Evolutionary conservation across 2,113 vertebrate species (phyloP), one percentile per base, ranked within the genome.

Genomic region (Coptodon bakossiorum): DNA sequence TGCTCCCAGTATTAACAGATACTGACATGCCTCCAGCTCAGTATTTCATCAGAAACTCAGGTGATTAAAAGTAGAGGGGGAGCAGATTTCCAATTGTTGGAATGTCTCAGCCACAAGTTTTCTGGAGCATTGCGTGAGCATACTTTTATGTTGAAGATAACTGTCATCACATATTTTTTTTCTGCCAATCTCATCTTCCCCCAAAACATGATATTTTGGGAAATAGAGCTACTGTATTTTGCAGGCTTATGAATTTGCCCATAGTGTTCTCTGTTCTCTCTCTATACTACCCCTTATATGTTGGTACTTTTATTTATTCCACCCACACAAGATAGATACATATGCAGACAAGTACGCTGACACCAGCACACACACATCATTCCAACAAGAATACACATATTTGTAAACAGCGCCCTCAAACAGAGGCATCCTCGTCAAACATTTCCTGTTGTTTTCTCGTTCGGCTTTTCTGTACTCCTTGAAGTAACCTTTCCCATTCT

Each of bases 401-500:
- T 93, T 93, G 93, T 92, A 92, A 89, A 93, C 89, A 90, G 16
- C 63, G 5, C 88, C 82, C 83, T 83, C 88, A 92, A 86, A 94
- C 86, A n/a, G 48, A 84, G 31, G 81, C 83, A 14, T 76, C 81
- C 83, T 90, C 31, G 27, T 91, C 88, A 92, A 90, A 81, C 22
- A 66, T 27, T 87, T 85, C 90, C 89, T 84, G 71, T 89, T 89
- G 85, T 89, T 93, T 83, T 85, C 73, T 88, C 87, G 38, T 88
- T 90, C 56, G 17, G 53, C 48, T 71, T 83, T 27, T 56, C 36
- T 4, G 36, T 56, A 88, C 93, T 93, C 90, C 94, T 95, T 96
- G 86, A 94, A 92, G 90, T 95, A 89, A 94, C 95, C 94, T 95
- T 91, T 90, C 87, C 90, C 90, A 88, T 93, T 93, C 84, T 50